These are phyloP conservation scores for Falco punctatus DNA, from an alignment of 2,113 vertebrate species.

Conservation along the genomic window DNA sequence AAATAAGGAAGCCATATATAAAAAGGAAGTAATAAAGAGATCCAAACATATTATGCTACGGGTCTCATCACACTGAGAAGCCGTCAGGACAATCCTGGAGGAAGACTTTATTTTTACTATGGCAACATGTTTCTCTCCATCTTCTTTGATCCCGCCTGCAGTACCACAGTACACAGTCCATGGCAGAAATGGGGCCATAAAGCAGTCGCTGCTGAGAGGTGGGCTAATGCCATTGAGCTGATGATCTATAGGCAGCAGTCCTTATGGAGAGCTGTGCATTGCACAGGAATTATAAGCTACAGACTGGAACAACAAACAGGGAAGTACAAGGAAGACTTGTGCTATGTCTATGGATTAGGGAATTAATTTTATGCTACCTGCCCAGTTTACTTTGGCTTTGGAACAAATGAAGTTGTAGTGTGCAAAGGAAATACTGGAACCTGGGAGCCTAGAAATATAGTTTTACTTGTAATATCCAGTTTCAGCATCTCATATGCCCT, in stretches of 20 bases:
- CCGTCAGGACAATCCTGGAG: background rate
- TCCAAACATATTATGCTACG: accelerated
- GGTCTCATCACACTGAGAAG: background rate
- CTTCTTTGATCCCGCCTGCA: background rate
- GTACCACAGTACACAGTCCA: background rate
- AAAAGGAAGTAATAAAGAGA: background rate
- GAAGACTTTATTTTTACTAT: background rate
- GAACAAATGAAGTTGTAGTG: background rate
- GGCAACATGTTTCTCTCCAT: background rate
- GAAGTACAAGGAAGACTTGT: background rate
- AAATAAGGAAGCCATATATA: background rate
- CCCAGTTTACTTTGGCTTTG: background rate
- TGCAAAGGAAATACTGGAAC: background rate
- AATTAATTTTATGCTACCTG: background rate
- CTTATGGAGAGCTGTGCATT: background rate
- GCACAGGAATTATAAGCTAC: background rate
- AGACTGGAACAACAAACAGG: background rate
- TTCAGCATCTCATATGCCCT: background rate
- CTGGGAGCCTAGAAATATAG: background rate
- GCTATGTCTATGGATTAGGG: background rate
- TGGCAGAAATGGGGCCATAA: background rate
- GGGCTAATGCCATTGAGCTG: too few species aligned
- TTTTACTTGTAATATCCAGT: background rate
- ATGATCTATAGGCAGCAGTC: background rate
- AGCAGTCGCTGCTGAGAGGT: background rate